These are phyloP conservation scores for Apogon talboti DNA, from an alignment of 2,797 vertebrate genomes.

Conservation along the genomic window DNA sequence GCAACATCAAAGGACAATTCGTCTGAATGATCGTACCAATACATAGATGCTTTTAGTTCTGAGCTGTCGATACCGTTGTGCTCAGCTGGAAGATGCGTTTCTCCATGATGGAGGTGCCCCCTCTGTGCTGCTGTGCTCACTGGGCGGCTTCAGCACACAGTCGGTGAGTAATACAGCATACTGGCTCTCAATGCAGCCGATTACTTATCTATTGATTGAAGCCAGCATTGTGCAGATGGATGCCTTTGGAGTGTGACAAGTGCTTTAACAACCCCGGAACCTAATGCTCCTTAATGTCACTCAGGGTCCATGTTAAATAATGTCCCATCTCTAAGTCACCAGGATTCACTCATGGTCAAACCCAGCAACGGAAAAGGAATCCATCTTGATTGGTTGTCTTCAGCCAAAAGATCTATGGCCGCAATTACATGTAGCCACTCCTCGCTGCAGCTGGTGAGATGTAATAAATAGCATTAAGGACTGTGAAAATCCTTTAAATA, in stretches of 20 bases:
- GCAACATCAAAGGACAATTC: constrained; percentile 53
- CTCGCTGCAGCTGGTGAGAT: constrained; percentile 72
- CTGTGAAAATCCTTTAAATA: constrained; percentile 82
- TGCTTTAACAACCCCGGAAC: constrained; percentile 79
- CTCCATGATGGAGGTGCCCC: constrained; percentile 59
- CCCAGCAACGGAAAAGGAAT: constrained; percentile 67
- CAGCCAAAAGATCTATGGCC: constrained; percentile 79
- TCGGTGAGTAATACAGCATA: constrained; percentile 78
- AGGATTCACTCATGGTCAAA: constrained; percentile 74
- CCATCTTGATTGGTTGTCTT: constrained; percentile 84
- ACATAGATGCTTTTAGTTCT: constrained; percentile 63
- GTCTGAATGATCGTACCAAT: constrained; percentile 58
- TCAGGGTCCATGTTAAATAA: constrained; percentile 83
- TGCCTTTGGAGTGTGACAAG: constrained; percentile 82
- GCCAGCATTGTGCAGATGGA: constrained; percentile 81
- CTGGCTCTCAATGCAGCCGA: constrained; percentile 81
- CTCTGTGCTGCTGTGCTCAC: constrained; percentile 50
- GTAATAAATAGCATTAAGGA: constrained; percentile 83
- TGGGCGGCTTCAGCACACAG: constrained; percentile 66
- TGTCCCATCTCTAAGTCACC: constrained; percentile 77
- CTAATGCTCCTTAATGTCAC: constrained; percentile 84
- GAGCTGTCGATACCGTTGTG: constrained; percentile 66
- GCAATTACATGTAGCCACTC: constrained; percentile 82
- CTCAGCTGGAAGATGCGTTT: constrained; percentile 74
- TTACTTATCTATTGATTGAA: constrained; percentile 88